phyloP scores from a whole-genome alignment of 2,113 vertebrate genomes.

The Gasterosteus nipponicus region DNA sequence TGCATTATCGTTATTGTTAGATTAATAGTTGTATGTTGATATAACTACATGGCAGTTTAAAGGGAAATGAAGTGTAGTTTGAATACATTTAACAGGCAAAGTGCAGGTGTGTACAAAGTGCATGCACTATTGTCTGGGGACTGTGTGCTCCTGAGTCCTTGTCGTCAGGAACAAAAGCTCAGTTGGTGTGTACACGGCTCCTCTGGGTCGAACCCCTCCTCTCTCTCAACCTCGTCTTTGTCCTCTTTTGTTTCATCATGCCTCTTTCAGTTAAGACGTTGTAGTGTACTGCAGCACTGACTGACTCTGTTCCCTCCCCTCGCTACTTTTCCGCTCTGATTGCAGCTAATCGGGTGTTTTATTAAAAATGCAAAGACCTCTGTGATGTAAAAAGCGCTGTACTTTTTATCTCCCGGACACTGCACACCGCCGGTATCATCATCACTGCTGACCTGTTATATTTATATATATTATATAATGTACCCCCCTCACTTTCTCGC shows the following conservation, averaged over 20 bases:
- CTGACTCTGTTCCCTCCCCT: slow-evolving; percentile 1
- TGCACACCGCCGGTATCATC: too few species aligned
- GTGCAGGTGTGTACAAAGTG: slow-evolving; percentile 33
- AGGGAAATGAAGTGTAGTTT: neutral
- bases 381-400: slow-evolving; percentile 11
- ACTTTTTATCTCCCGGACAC: neutral
- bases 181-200: slow-evolving; percentile 38
- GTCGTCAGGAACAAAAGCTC: slow-evolving; percentile 56
- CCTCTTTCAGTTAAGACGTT: slow-evolving; percentile 21
- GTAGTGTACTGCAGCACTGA: neutral
- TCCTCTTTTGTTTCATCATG: slow-evolving; percentile 31
- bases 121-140: slow-evolving; percentile 40
- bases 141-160: slow-evolving; percentile 34
- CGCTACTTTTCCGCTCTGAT: slow-evolving; percentile 24
- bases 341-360: slow-evolving; percentile 29
- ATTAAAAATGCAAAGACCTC: slow-evolving; percentile 24
- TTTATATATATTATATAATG: too few species aligned
- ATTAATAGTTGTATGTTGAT: neutral
- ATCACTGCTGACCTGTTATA: neutral
- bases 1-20: neutral
- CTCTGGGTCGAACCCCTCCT: slow-evolving; percentile 13
- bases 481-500: neutral
- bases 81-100: slow-evolving; percentile 2
- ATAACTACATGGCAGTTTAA: neutral
- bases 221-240: slow-evolving; percentile 28